Conservation (phyloP, 2,113 vertebrate species). For the Sebastes schlegelii region DNA sequence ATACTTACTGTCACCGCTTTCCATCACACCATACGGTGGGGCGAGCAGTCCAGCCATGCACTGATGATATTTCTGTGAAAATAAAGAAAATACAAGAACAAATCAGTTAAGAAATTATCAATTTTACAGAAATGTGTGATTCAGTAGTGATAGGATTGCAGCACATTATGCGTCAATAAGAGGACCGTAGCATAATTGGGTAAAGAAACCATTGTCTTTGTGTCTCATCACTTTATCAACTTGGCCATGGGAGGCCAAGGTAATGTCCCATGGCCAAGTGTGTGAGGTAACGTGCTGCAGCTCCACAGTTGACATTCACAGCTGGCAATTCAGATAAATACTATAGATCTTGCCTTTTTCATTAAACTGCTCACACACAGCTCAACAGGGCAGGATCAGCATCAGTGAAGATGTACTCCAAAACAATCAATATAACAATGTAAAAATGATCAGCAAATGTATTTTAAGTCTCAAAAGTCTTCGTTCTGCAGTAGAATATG, state of each 20-base stretch:
- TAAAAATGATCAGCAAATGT: neutral
- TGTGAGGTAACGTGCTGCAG: neutral
- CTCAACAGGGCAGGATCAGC: neutral
- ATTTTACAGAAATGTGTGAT: neutral
- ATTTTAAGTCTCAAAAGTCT: neutral
- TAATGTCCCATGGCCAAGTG: neutral
- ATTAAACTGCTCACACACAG: neutral
- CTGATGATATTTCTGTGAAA: constrained; percentile 92
- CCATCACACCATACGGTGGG: constrained; percentile 98
- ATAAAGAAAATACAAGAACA: constrained; percentile 4
- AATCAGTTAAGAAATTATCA: constrained; percentile 40
- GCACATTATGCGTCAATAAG: neutral
- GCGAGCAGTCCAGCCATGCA: constrained; percentile 96
- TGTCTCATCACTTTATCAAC: constrained; percentile 4
- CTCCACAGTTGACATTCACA: neutral
- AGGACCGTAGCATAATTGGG: neutral
- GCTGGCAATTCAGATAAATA: neutral
- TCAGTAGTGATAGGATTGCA: neutral
- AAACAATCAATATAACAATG: neutral
- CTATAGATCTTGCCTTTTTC: neutral
- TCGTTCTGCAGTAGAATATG: neutral
- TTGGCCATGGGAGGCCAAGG: neutral
- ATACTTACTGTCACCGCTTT: constrained; percentile 96
- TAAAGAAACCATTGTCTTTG: neutral
- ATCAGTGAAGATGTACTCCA: neutral